Conservation (phyloP, 2,797 vertebrate genomes). For the Betta splendens region DNA sequence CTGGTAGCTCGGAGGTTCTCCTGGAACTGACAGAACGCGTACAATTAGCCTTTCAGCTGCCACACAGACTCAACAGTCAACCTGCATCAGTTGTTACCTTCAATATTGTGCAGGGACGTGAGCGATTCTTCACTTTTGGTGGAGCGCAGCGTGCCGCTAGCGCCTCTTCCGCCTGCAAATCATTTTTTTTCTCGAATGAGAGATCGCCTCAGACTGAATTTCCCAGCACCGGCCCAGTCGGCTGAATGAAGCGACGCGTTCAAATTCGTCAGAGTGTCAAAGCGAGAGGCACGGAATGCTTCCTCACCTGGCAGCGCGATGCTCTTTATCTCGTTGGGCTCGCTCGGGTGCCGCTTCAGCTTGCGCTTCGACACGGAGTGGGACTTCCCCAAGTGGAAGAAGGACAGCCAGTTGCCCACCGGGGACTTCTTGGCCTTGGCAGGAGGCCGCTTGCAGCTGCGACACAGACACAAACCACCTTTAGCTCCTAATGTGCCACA, state of each 20-base stretch:
- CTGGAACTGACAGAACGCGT: constrained; percentile 63
- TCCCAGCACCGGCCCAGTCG: neutral
- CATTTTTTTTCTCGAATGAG: neutral
- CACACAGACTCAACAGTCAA: neutral
- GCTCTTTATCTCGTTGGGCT: constrained; percentile 94
- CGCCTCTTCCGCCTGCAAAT: constrained; percentile 88
- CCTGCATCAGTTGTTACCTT: constrained; percentile 80
- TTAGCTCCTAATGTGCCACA: neutral
- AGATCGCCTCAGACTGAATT: neutral
- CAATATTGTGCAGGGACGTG: constrained; percentile 90
- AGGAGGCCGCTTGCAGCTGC: constrained; percentile 86
- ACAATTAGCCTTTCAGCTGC: neutral
- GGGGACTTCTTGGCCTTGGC: constrained; percentile 94
- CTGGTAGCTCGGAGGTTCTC: constrained; percentile 87
- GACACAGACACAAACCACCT: constrained; percentile 43
- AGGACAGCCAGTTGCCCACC: constrained; percentile 96
- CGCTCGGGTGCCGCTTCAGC: constrained; percentile 93
- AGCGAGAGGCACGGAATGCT: neutral
- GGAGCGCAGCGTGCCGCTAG: constrained; percentile 91
- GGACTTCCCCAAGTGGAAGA: constrained; percentile 95
- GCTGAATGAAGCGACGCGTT: neutral
- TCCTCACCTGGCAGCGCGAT: constrained; percentile 89
- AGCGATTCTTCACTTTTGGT: constrained; percentile 98
- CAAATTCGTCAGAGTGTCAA: neutral
- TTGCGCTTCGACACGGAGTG: constrained; percentile 90